Conservation (phyloP, 2,888 invertebrate species). For the Osmoderma eremita region DNA sequence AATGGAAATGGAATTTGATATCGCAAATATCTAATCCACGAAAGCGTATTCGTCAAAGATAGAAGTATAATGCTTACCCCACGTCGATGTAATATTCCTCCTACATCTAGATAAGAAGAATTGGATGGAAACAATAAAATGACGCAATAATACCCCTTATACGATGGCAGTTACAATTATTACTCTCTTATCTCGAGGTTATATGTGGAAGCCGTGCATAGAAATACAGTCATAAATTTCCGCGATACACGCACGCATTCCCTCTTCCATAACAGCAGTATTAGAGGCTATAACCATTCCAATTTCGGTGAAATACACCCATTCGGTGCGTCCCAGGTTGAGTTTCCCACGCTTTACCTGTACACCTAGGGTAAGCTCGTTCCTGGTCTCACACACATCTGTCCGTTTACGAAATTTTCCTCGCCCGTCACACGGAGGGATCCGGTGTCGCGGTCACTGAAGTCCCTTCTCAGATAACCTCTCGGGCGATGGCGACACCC, state of each 20-base stretch:
- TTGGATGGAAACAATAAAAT: too few relatives aligned
- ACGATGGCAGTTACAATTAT: neutral
- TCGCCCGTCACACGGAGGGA: slow-evolving; percentile 31
- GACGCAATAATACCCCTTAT: neutral
- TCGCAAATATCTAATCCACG: too few relatives aligned
- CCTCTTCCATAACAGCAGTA: slow-evolving; percentile 11
- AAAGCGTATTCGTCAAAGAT: too few relatives aligned
- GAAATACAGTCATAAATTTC: slow-evolving; percentile 16
- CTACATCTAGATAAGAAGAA: too few relatives aligned
- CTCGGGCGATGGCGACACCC: slow-evolving; percentile 16
- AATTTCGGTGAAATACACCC: slow-evolving; percentile 34
- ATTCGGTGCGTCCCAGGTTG: slow-evolving; percentile 25
- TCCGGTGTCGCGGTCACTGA: slow-evolving; percentile 23
- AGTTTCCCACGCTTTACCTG: slow-evolving; percentile 15
- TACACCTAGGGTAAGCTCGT: slow-evolving; percentile 30
- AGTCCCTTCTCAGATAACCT: slow-evolving; percentile 26
- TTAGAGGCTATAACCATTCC: slow-evolving; percentile 26
- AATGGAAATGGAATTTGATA: too few relatives aligned
- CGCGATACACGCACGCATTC: slow-evolving; percentile 1
- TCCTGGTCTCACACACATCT: slow-evolving; percentile 32
- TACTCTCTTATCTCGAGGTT: neutral
- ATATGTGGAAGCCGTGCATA: neutral
- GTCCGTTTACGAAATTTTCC: slow-evolving; percentile 37
- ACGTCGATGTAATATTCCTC: too few relatives aligned
- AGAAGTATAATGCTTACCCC: too few relatives aligned